Percentiles rank a stretch among this genome's conserved stretches.
These are phyloP conservation scores for Grantiella picta DNA, from an alignment of 2,113 vertebrate genomes.

Conservation along the genomic window DNA sequence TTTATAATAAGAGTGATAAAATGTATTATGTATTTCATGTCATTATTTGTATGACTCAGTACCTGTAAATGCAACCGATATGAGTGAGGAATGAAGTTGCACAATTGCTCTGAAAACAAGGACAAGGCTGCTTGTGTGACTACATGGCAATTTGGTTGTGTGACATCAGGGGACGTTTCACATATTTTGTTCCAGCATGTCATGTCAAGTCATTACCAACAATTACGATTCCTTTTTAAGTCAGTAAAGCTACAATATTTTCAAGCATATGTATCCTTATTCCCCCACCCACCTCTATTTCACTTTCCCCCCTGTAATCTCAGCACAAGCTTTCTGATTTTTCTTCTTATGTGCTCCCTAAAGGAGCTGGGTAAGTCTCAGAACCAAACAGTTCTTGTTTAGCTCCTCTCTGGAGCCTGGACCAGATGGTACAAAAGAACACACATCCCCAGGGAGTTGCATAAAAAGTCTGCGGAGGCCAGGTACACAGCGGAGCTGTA, in stretches of 20 bases:
- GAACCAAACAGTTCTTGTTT: conserved; percentile 5
- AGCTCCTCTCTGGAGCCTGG: not conserved
- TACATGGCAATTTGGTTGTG: not conserved
- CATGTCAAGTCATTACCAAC: not conserved
- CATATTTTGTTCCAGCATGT: not conserved
- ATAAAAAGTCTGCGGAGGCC: not conserved
- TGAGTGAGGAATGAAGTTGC: not conserved
- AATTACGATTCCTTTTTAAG: not conserved
- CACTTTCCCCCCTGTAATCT: not conserved
- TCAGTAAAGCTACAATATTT: not conserved
- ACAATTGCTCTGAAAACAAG: not conserved
- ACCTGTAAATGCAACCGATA: not conserved
- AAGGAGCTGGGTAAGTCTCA: not conserved
- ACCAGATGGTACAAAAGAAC: conserved; percentile 19
- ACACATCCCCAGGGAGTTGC: not conserved
- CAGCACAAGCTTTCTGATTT: not conserved
- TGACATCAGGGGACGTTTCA: not conserved
- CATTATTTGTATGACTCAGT: not conserved
- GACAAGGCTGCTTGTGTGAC: not conserved
- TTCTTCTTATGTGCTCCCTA: not conserved
- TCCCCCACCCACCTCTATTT: not conserved
- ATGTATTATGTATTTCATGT: not conserved
- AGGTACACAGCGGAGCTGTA: not conserved
- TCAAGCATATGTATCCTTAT: not conserved
- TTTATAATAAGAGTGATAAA: not conserved